Percentiles rank a stretch among this genome's conserved stretches.
These are phyloP conservation scores for Lucifuga dentata DNA, from an alignment of 2,113 vertebrate genomes.

Conservation along the genomic window DNA sequence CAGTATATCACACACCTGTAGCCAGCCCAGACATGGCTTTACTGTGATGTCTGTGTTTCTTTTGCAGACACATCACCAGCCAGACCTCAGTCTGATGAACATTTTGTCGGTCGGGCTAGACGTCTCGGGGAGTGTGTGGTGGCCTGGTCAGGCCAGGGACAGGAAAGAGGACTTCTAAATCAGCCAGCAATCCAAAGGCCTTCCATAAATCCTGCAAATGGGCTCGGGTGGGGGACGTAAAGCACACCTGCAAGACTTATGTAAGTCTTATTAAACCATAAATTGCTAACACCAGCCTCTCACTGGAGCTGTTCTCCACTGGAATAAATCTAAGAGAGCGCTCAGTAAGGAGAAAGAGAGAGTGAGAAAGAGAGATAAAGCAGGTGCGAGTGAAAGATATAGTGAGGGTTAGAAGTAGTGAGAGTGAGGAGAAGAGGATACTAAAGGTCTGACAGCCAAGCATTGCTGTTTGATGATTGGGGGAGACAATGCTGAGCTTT, in stretches of 20 bases:
- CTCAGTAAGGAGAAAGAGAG: conserved; percentile 67
- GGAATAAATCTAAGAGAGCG: conserved; percentile 81
- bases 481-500: conserved; percentile 68
- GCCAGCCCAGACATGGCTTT: conserved; percentile 63
- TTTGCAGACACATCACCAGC: conserved; percentile 65
- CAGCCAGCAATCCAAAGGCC: conserved; percentile 85
- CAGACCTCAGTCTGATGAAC: conserved; percentile 69
- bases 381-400: conserved; percentile 58
- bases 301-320: conserved; percentile 74
- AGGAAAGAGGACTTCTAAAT: conserved; percentile 83
- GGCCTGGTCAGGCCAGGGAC: conserved; percentile 71
- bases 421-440: conserved; percentile 55
- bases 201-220: conserved; percentile 86
- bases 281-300: conserved; percentile 84
- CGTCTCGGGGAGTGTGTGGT: conserved; percentile 66
- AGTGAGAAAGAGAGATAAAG: conserved; percentile 71
- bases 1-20: conserved; percentile 75
- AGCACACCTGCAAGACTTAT: conserved; percentile 90
- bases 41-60: conserved; percentile 72
- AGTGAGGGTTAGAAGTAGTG: conserved; percentile 60
- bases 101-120: conserved; percentile 73
- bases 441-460: conserved; percentile 58
- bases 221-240: conserved; percentile 82
- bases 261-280: conserved; percentile 90
- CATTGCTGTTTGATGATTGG: conserved; percentile 56